These are phyloP conservation scores for Perdita meconis DNA, from an alignment of 2,888 invertebrate genomes.

Conservation along the genomic window DNA sequence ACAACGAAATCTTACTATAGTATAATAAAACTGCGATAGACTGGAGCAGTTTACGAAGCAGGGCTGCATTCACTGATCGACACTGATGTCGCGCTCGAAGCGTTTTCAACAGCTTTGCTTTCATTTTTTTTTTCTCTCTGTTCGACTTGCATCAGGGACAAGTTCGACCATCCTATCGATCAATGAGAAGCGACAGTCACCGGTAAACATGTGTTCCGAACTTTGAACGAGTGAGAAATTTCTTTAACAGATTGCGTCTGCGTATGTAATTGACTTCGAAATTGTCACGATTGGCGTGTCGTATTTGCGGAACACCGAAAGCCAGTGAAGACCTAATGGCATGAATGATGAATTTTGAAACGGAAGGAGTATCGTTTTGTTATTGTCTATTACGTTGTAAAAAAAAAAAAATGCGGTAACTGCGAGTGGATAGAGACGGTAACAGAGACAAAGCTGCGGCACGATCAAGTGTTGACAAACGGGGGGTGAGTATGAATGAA, in stretches of 20 bases:
- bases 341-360: slow-evolving; percentile 17
- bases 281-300: slow-evolving; percentile 25
- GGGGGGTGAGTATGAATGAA: slow-evolving; percentile 80
- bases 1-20: slow-evolving; percentile 23
- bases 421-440: slow-evolving; percentile 73
- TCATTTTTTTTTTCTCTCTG: too few species aligned
- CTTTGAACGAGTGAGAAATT: slow-evolving; percentile 4
- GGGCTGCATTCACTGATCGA: slow-evolving; percentile 53
- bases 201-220: slow-evolving; percentile 32
- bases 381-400: too few species aligned
- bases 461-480: slow-evolving; percentile 73
- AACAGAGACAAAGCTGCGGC: slow-evolving; percentile 79
- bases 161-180: slow-evolving; percentile 49
- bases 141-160: background rate
- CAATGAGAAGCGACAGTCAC: slow-evolving; percentile 57
- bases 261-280: background rate
- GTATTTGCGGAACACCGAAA: slow-evolving; percentile 50
- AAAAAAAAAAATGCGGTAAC: slow-evolving; percentile 70
- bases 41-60: slow-evolving; percentile 38
- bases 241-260: slow-evolving; percentile 1
- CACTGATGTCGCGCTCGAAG: slow-evolving; percentile 41
- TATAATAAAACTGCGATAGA: slow-evolving; percentile 27
- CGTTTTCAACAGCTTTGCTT: slow-evolving; percentile 5
- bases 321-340: slow-evolving; percentile 51
- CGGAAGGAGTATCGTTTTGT: slow-evolving; percentile 43